phyloP scores from a whole-genome alignment of 2,113 vertebrate genomes.

The Ellobius talpinus region DNA sequence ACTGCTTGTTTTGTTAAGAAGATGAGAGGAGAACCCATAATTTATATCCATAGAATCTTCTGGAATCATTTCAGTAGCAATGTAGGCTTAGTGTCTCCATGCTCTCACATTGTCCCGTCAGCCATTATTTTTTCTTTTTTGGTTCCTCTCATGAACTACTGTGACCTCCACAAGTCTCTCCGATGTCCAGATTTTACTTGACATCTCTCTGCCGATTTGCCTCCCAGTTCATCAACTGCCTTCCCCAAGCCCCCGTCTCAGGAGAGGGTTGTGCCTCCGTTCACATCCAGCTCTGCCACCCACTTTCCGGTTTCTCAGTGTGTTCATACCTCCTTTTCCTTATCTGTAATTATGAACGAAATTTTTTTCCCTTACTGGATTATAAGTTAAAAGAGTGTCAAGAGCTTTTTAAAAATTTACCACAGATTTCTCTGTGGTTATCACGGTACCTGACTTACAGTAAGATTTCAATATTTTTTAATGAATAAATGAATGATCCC shows the following conservation, averaged over 20 bases:
- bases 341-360: neutral
- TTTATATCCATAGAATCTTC: neutral
- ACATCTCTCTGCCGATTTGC: neutral
- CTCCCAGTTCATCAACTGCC: neutral
- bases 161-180: neutral
- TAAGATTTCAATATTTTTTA: neutral
- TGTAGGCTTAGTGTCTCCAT: neutral
- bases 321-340: neutral
- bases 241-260: neutral
- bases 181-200: neutral
- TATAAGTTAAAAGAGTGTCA: neutral
- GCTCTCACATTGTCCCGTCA: neutral
- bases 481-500: neutral
- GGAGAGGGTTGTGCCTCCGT: neutral
- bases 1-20: neutral
- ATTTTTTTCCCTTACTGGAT: neutral
- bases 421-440: neutral
- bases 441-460: neutral
- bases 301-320: neutral
- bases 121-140: neutral
- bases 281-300: neutral
- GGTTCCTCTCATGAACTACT: neutral
- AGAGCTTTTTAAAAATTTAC: neutral
- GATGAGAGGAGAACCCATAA: neutral
- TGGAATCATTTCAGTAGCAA: neutral